Base-by-base conservation (phyloP, 1,140 invertebrate species). In the Pentalonia nigronervosa region DNA sequence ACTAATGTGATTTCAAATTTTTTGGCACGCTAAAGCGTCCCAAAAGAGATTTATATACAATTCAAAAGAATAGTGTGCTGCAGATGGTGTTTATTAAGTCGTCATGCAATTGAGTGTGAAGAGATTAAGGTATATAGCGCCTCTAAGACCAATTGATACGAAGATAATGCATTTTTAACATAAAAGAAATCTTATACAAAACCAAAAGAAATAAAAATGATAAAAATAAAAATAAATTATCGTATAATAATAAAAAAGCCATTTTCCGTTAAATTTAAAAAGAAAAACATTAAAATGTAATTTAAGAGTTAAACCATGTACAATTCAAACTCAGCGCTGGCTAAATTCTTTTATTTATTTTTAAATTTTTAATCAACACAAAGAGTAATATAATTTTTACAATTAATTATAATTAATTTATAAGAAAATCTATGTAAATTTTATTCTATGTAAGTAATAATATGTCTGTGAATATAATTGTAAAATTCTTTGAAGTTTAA, bases 1-100 rank as follows among this genome's bases (percentile, higher is more conserved):
- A 25, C 89, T 86, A 93, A 48, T 48, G 81, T 41, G 41, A 56
- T 93, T 93, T 93, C 23, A 14, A 93, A 93, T 53, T 84, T 84
- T 93, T 84, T 86, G 91, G 81, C 76, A 86, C 81, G 48, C 21
- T 34, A 30, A 67, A 93, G 76, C 76, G 48, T 81, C 76, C 91
- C 47, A 36, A 93, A 93, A 86, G 34, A 86, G 91, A 93, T 93
- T 93, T 93, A 93, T 93, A 86, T 93, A 86, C 81, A 50, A 93
- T 84, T 53, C 48, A 21, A 25, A 81, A 91, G 60, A 76, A 91
- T 91, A 76, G 36, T 21, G 21, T 21, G 67, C 21, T 41, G 81
- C 91, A 84, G 91, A 93, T 93, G 91, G 91, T 86, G 76, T 84
- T 83, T 92, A 36, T 92, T 48, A 83, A 92, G 76, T 41, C n/a